Base-by-base conservation (phyloP, 1,140 invertebrate genomes). In the Rhagoletis pomonella region DNA sequence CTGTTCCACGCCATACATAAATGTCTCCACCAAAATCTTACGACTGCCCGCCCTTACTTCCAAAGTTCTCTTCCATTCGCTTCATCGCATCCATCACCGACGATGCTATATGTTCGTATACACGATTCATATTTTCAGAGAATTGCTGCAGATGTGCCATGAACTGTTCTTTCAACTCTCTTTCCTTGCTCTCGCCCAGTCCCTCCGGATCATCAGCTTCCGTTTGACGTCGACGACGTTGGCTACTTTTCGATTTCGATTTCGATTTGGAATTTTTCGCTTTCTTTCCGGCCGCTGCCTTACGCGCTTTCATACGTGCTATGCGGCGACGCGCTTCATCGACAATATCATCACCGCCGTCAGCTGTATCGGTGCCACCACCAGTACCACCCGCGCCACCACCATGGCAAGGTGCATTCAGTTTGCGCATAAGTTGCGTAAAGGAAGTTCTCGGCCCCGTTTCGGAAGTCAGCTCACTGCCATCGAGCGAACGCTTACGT, bases 261-360 rank as follows among this genome's bases (percentile, higher is more conserved):
- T 69, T 90, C 4, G 86, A 86, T 17, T 19, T 87, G n/a, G 88
- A 88, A 60, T 89, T 86, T 3, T 89, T 89, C 5, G 90, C 19
- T 39, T 73, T 86, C 47, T 58, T 88, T n/a, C 42, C 50, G 10
- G 64, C 62, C 4, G 59, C 59, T 88, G 87, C 17, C 88, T 87
- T 81, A 87, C 90, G 59, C 89, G 90, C 62, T 89, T 10, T 81
- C 65, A 65, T 59, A 4, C 29, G 77, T 67, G 64, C 77, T 29
- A 73, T 19, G 9, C 85, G 87, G 6, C 87, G 88, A 55, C 69
- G 73, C 10, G 89, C 91, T 67, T 92, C 91, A 2, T 91, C 88
- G 0, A 91, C 90, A 1, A 90, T 90, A 2, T 89, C 64, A 55
- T 77, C 90, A 39, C 29, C 89, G 86, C 6, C 5, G 86, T 5